Evolutionary conservation across 37 sponge, comb jelly and placozoan species (phyloP).

Genomic region (Amphimedon queenslandica): DNA sequence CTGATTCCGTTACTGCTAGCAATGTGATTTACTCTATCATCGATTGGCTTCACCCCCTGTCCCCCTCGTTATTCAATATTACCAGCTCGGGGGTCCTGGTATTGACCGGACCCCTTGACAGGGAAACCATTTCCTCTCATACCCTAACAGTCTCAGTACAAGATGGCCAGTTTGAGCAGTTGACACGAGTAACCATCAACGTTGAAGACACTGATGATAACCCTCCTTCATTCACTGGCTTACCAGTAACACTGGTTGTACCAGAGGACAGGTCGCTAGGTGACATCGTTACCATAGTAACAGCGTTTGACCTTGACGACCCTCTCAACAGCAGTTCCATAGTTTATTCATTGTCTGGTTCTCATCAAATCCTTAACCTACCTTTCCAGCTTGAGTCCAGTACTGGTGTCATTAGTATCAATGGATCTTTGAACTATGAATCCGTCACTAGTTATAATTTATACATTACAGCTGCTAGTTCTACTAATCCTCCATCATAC

Average conservation of each 20-base stretch:
- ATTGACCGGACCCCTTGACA: slow-evolving; percentile 17
- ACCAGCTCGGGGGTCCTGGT: neutral
- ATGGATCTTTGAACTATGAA: slow-evolving; percentile 44
- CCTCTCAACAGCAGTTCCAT: slow-evolving; percentile 27
- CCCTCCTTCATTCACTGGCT: slow-evolving; percentile 33
- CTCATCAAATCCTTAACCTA: neutral
- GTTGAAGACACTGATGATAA: slow-evolving; percentile 73
- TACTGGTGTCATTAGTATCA: slow-evolving; percentile 42
- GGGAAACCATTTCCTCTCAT: slow-evolving; percentile 30
- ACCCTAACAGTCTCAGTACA: slow-evolving; percentile 34
- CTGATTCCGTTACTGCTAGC: slow-evolving; percentile 2
- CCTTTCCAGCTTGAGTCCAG: slow-evolving; percentile 34
- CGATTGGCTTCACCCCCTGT: slow-evolving; percentile 16
- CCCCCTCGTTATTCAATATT: slow-evolving; percentile 16
- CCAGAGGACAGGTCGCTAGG: slow-evolving; percentile 39
- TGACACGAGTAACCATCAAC: slow-evolving; percentile 33
- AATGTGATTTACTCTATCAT: slow-evolving; percentile 34
- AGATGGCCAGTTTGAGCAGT: slow-evolving; percentile 27
- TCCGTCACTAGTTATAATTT: slow-evolving; percentile 18
- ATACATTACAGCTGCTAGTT: slow-evolving; percentile 20
- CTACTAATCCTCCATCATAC: neutral
- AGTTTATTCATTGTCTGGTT: slow-evolving; percentile 24
- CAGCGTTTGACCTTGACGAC: slow-evolving; percentile 59
- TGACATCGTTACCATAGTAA: slow-evolving; percentile 21
- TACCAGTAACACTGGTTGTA: slow-evolving; percentile 17